Conservation (phyloP, 1,140 invertebrate genomes). For the Drosophila obscura region DNA sequence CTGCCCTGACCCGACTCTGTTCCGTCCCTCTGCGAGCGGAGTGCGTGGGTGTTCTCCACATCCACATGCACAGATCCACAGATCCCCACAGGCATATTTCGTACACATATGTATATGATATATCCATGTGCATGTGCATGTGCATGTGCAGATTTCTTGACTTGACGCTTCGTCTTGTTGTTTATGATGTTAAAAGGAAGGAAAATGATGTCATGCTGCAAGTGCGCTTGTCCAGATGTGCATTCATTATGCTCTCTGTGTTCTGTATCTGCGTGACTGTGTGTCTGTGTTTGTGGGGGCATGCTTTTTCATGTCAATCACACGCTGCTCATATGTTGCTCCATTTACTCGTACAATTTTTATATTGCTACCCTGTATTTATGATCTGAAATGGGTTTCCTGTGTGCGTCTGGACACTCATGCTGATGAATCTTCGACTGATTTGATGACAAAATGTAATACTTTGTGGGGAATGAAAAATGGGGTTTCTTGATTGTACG, state of each 20-base stretch:
- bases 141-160: constrained; percentile 64
- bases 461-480: constrained; percentile 19
- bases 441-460: constrained; percentile 18
- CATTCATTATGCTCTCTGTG: constrained; percentile 68
- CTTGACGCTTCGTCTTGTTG: constrained; percentile 21
- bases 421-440: constrained; percentile 10
- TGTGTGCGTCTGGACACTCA: not conserved
- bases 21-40: constrained; percentile 20
- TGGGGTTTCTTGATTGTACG: constrained; percentile 12
- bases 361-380: constrained; percentile 50
- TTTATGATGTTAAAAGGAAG: constrained; percentile 65
- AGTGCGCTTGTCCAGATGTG: constrained; percentile 78
- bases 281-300: constrained; percentile 31
- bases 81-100: too few species aligned
- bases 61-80: not conserved
- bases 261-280: constrained; percentile 3
- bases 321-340: constrained; percentile 73
- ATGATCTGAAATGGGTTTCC: not conserved
- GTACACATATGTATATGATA: constrained; percentile 5
- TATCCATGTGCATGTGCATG: constrained; percentile 48
- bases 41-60: constrained; percentile 48
- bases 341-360: constrained; percentile 47
- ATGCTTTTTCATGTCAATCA: constrained; percentile 76
- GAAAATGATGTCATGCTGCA: constrained; percentile 79
- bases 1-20: constrained; percentile 5